Percentiles rank a stretch among this genome's conserved stretches.
These are phyloP conservation scores for Megalops atlanticus DNA, from an alignment of 2,113 vertebrate species.

Conservation along the genomic window DNA sequence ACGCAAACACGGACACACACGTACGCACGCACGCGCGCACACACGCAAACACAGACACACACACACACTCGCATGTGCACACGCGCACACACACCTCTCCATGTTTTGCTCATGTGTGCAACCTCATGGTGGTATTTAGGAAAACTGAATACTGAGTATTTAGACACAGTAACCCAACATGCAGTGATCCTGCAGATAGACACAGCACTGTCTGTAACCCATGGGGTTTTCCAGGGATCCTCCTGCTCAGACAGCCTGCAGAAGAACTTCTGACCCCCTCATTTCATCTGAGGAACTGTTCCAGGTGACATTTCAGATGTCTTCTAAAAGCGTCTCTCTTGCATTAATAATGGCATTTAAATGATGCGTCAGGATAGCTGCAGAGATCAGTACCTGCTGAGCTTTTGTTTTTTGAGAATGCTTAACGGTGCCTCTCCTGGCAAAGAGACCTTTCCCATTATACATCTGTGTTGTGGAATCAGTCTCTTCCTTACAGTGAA, in stretches of 20 bases:
- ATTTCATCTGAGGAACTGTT: too few species aligned
- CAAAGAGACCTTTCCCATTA: neutral
- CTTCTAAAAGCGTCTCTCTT: neutral
- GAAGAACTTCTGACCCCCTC: too few species aligned
- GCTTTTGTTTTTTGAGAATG: neutral
- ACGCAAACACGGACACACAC: neutral
- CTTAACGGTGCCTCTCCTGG: neutral
- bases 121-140: too few species aligned
- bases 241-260: too few species aligned
- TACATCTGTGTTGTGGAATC: neutral
- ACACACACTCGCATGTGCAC: constrained; percentile 20
- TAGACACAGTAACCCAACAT: too few species aligned
- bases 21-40: constrained; percentile 19
- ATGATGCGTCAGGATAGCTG: neutral
- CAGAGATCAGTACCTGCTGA: neutral
- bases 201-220: too few species aligned
- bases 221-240: too few species aligned
- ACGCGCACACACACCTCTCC: constrained; percentile 10
- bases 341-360: neutral
- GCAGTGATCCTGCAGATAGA: too few species aligned
- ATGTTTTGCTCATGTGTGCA: neutral
- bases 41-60: neutral
- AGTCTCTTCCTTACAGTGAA: neutral
- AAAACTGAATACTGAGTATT: too few species aligned
- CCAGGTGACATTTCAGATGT: neutral